Base-by-base conservation (phyloP, 2,113 vertebrate genomes). In the Sebastes schlegelii region DNA sequence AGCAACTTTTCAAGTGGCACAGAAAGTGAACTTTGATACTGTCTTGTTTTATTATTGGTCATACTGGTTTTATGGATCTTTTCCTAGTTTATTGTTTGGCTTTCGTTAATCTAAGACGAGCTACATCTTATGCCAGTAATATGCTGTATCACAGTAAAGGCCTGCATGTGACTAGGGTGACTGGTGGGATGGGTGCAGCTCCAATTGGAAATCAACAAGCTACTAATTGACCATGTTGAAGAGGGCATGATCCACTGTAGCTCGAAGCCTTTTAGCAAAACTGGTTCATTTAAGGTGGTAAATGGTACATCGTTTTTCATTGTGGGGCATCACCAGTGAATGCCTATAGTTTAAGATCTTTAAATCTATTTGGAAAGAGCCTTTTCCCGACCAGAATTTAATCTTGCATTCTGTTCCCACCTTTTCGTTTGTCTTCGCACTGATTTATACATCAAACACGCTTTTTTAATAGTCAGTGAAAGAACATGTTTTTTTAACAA, bases 21-120 rank as follows among this genome's bases (percentile, higher is more conserved):
- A 78, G 55, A 17, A 16, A 66, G 21, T 65, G 57, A 68, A 83
- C 74, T 82, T 88, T 86, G 71, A 60, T 23, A 77, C 8, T 4
- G 1, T 0, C 6, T 54, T 72, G 2, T 76, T 75, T 69, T 52
- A 65, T 49, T 49, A 71, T 16, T 46, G 40, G 6, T 68, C 7
- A 83, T 43, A 43, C 6, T 67, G 46, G 21, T 51, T 80, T 79
- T 54, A 74, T 80, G 1, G 61, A n/a, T 57, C 7, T 2, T 77
- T 57, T 66, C 1, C 14, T 21, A 13, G 49, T 66, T 72, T 67
- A 5, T 54, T 34, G 10, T 42, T 65, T 66, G 8, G 6, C 13
- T 43, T 57, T 0, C 2, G 10, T 68, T 49, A 54, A 77, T 48
- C 26, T 40, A 58, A 49, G 23, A 11, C 19, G 26, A 26, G 17